A percentile compares a stretch with the other conserved stretches of the same genome.
Conservation (phyloP, 2,797 vertebrate species). For the Oceanodroma leucorhoa region DNA sequence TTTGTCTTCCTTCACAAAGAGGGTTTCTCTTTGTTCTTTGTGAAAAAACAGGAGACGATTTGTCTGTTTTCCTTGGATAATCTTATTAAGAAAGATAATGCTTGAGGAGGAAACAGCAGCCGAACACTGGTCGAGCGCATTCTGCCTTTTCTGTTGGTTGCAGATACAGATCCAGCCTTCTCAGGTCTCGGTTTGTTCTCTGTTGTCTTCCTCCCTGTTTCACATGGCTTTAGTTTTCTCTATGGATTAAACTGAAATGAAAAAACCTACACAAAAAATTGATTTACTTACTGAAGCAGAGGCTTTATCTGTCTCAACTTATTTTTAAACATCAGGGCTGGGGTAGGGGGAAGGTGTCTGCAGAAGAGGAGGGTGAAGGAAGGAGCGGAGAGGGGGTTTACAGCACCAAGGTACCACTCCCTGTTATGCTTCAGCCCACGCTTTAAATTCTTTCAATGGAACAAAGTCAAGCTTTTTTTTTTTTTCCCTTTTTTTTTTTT, state of each 20-base stretch:
- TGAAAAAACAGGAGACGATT: conserved; percentile 39
- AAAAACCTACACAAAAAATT: rapidly evolving
- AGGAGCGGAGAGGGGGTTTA: neutral
- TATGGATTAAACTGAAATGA: neutral
- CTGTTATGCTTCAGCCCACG: conserved; percentile 18
- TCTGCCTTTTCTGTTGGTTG: conserved; percentile 9
- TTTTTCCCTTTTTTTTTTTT: no score
- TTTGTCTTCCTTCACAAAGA: conserved; percentile 10
- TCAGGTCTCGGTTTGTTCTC: neutral
- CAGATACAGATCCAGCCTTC: neutral
- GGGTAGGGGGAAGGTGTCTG: neutral
- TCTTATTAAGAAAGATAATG: conserved; percentile 34
- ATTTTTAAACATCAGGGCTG: neutral
- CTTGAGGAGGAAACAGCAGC: conserved; percentile 13
- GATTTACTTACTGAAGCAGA: neutral
- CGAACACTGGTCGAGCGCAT: rapidly evolving
- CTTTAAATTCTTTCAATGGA: conserved; percentile 26
- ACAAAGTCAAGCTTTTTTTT: neutral
- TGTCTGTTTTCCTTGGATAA: conserved; percentile 54
- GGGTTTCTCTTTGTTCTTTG: conserved; percentile 31
- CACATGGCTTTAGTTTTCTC: neutral
- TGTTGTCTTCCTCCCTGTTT: neutral
- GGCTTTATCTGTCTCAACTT: neutral
- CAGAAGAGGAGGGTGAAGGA: neutral
- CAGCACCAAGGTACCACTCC: conserved; percentile 24